phyloP scores from a whole-genome alignment of 2,888 invertebrate species.

The Anthoptus insignis region DNA sequence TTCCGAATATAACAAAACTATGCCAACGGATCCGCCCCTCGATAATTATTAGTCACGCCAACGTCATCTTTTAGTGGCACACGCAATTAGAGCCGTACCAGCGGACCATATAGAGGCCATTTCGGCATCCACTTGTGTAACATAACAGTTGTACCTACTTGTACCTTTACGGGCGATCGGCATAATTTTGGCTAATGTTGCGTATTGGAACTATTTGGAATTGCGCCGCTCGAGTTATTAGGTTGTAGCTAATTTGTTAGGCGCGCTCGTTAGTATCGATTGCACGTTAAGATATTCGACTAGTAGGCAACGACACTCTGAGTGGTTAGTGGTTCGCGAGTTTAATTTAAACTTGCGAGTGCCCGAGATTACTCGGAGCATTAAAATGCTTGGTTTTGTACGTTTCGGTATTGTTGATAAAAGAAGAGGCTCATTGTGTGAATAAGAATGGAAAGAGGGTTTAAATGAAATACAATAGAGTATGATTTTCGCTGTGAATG shows the following conservation, averaged over 20 bases:
- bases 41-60: conserved; percentile 32
- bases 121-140: conserved; percentile 31
- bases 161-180: conserved; percentile 26
- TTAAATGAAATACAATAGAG: conserved; percentile 28
- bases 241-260: conserved; percentile 34
- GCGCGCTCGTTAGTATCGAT: conserved; percentile 31
- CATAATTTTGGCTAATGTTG: conserved; percentile 35
- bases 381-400: conserved; percentile 9
- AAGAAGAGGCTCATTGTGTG: conserved; percentile 21
- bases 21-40: conserved; percentile 31
- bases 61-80: conserved; percentile 26
- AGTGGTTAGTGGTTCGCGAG: not conserved
- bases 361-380: conserved; percentile 1
- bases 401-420: conserved; percentile 17
- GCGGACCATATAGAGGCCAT: conserved; percentile 18
- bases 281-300: conserved; percentile 22
- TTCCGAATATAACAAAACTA: conserved; percentile 28
- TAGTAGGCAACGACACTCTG: too few relatives aligned
- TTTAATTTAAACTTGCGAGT: conserved; percentile 7
- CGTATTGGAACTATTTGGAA: conserved; percentile 32
- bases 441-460: conserved; percentile 23
- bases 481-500: conserved; percentile 22
- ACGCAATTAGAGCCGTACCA: conserved; percentile 15
- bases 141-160: not conserved
- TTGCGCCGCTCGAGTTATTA: conserved; percentile 23